phyloP scores from a whole-genome alignment of 2,113 vertebrate genomes.

The Myotis lucifugus region DNA sequence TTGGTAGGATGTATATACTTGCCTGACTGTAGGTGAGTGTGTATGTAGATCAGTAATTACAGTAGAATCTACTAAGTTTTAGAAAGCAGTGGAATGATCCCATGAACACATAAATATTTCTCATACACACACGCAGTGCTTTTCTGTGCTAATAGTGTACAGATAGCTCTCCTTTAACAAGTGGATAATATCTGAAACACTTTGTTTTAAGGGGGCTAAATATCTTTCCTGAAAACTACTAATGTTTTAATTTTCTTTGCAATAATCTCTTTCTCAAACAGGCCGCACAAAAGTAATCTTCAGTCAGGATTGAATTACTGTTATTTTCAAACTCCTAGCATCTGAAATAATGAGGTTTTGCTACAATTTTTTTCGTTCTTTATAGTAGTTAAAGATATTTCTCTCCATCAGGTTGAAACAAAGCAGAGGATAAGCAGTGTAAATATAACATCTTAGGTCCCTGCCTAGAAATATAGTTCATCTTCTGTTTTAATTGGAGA shows the following conservation, averaged over 20 bases:
- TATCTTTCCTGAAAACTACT: not conserved
- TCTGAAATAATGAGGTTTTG: constrained; percentile 15
- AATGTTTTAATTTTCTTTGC: constrained; percentile 18
- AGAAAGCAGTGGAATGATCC: not conserved
- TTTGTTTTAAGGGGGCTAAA: not conserved
- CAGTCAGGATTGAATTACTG: constrained; percentile 4
- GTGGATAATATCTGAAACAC: not conserved
- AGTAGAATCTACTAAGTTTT: constrained; percentile 2
- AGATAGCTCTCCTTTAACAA: constrained; percentile 1
- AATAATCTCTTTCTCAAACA: constrained; percentile 35
- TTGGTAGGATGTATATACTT: constrained; percentile 27
- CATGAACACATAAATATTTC: not conserved
- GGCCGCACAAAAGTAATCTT: not conserved
- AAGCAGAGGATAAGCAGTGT: not conserved
- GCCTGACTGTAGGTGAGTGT: not conserved
- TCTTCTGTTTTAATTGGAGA: constrained; percentile 16
- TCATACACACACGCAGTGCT: not conserved
- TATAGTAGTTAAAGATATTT: not conserved
- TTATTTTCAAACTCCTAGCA: constrained; percentile 14
- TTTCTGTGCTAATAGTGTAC: not conserved
- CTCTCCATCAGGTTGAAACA: not conserved
- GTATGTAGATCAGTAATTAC: not conserved
- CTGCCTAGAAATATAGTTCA: constrained; percentile 9
- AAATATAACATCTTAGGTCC: not conserved
- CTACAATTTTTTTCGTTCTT: not conserved